Percentiles rank a stretch among this genome's conserved stretches.
Evolutionary conservation across 2,113 vertebrate genomes (phyloP).

Genomic region (Drymodes brunneopygia): DNA sequence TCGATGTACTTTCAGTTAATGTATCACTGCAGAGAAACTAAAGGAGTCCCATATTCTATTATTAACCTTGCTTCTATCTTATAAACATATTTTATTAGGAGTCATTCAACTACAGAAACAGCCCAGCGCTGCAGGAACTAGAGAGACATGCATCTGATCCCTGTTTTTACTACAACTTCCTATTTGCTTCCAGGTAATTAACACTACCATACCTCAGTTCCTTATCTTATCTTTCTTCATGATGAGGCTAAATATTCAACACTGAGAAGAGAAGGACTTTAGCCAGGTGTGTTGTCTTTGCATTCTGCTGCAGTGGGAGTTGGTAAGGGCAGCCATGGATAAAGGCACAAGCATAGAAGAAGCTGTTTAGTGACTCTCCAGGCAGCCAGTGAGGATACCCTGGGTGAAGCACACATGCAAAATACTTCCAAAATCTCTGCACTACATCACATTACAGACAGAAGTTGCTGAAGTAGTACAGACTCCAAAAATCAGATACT

Average conservation of each 20-base stretch:
- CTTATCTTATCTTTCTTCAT: background rate
- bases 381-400: background rate
- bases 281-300: background rate
- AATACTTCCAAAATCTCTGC: background rate
- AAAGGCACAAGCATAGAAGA: background rate
- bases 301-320: background rate
- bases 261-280: background rate
- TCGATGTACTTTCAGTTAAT: background rate
- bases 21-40: background rate
- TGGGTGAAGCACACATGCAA: background rate
- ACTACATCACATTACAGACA: background rate
- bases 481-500: background rate
- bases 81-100: background rate
- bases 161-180: background rate
- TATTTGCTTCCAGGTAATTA: background rate
- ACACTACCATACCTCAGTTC: background rate
- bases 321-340: background rate
- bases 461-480: background rate
- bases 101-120: background rate
- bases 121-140: background rate
- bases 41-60: background rate
- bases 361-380: background rate
- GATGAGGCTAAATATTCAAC: background rate
- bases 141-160: background rate
- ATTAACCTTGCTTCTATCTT: background rate